A percentile compares a stretch with the other conserved stretches of the same genome.
Evolutionary conservation across 2,797 vertebrate species (phyloP).

Genomic region (Gallinago stenura): DNA sequence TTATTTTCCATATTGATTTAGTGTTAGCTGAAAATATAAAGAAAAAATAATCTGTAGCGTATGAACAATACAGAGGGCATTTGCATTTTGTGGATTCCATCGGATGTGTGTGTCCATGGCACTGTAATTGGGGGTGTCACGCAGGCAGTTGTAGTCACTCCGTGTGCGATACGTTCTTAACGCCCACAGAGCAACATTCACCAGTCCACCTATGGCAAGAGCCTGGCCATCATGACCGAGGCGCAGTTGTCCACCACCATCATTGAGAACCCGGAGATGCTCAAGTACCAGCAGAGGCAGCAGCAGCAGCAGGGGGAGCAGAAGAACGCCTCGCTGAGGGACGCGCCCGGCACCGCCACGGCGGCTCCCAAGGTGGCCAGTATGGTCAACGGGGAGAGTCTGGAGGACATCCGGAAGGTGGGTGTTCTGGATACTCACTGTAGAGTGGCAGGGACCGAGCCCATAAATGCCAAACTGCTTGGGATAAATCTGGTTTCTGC

Average conservation of each 20-base stretch:
- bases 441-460: neutral
- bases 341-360: constrained; percentile 42
- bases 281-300: constrained; percentile 93
- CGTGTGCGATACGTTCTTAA: neutral
- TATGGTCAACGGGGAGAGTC: constrained; percentile 94
- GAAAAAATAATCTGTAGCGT: neutral
- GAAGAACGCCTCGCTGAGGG: constrained; percentile 67
- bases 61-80: neutral
- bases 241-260: constrained; percentile 94
- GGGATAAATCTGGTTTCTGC: neutral
- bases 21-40: neutral
- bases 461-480: neutral
- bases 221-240: constrained; percentile 94
- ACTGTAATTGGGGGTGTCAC: neutral
- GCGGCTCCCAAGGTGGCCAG: constrained; percentile 88
- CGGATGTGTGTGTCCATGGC: neutral
- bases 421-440: neutral
- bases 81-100: neutral
- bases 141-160: neutral
- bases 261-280: constrained; percentile 98
- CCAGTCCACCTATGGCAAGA: constrained; percentile 97
- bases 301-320: constrained; percentile 84
- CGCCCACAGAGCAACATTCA: constrained; percentile 91
- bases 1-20: constrained; percentile 16
- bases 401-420: constrained; percentile 98